Conservation (phyloP, 2,888 invertebrate genomes). For the Phyllotreta cruciferae region DNA sequence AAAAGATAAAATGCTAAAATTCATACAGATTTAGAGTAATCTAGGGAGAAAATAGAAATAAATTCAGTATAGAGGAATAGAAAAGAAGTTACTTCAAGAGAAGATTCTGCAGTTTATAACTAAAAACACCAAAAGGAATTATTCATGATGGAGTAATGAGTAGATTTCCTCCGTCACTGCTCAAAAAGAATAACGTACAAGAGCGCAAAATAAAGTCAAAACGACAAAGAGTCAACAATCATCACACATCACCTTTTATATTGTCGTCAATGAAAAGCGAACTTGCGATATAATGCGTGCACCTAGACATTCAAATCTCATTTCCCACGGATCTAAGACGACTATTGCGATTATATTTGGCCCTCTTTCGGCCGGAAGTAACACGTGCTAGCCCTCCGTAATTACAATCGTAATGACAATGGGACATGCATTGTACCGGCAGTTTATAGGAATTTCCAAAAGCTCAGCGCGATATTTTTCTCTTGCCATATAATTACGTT, state of each 20-base stretch:
- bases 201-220: slow-evolving; percentile 22
- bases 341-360: slow-evolving; percentile 50
- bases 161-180: slow-evolving; percentile 4
- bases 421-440: slow-evolving; percentile 45
- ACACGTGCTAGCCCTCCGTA: slow-evolving; percentile 53
- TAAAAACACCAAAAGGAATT: no score
- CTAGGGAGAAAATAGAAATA: no score
- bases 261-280: slow-evolving; percentile 16
- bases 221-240: slow-evolving; percentile 23
- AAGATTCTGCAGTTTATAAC: no score
- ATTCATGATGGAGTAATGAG: no score
- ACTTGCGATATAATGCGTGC: slow-evolving; percentile 3
- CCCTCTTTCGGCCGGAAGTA: slow-evolving; percentile 55
- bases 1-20: no score
- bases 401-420: slow-evolving; percentile 47
- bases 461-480: slow-evolving; percentile 49
- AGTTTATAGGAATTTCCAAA: slow-evolving; percentile 41
- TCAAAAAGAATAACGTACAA: slow-evolving; percentile 14
- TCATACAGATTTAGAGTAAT: no score
- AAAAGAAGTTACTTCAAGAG: no score
- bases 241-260: slow-evolving; percentile 20
- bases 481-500: slow-evolving; percentile 47
- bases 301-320: slow-evolving; percentile 5
- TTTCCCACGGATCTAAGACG: slow-evolving; percentile 57
- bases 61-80: no score